A percentile compares a stretch with the other conserved stretches of the same genome.
Evolutionary conservation across 1,140 invertebrate genomes (phyloP).

Genomic region (Sminthurides bifidus): DNA sequence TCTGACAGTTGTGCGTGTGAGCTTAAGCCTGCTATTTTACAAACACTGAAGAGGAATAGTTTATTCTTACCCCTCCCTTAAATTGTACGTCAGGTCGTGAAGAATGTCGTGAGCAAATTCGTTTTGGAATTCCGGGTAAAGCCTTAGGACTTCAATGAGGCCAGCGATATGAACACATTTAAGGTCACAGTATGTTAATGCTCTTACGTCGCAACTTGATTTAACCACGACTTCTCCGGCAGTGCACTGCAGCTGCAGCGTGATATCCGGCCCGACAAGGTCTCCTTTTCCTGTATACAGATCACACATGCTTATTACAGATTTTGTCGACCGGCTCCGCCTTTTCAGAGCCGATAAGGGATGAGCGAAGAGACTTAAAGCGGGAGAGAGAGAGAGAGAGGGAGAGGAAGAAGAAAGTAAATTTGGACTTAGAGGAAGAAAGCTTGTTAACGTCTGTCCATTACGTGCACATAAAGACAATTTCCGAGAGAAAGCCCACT

Average conservation of each 20-base stretch:
- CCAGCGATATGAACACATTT: constrained; percentile 87
- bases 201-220: constrained; percentile 76
- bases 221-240: constrained; percentile 67
- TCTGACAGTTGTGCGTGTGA: too few relatives aligned
- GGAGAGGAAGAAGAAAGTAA: too few relatives aligned
- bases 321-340: not conserved
- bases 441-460: too few relatives aligned
- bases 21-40: too few relatives aligned
- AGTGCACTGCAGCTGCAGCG: constrained; percentile 36
- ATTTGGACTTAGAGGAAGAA: too few relatives aligned
- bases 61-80: constrained; percentile 76
- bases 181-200: constrained; percentile 64
- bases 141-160: constrained; percentile 70
- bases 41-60: too few relatives aligned
- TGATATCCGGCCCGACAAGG: constrained; percentile 88
- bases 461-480: too few relatives aligned
- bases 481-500: not conserved
- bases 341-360: not conserved
- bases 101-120: constrained; percentile 86
- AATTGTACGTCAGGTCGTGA: constrained; percentile 89
- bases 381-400: too few relatives aligned
- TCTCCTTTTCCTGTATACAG: constrained; percentile 75
- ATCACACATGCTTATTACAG: not conserved
- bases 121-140: constrained; percentile 62
- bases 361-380: too few relatives aligned